Evolutionary conservation across 2,113 vertebrate species (phyloP).

Genomic region (Lathamus discolor): DNA sequence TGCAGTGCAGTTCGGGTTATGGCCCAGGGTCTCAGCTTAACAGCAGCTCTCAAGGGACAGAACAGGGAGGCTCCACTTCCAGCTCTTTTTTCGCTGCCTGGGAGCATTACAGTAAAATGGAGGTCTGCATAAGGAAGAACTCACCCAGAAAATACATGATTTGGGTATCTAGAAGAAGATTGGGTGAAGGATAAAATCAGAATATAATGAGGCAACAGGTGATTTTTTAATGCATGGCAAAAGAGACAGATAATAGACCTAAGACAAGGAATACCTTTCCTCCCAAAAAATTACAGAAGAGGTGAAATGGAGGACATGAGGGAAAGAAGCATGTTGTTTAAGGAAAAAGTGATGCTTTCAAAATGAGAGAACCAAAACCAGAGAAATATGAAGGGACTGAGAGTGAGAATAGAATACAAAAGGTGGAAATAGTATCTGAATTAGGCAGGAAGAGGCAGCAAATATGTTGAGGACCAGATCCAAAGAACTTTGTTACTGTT

Average conservation of each 20-base stretch:
- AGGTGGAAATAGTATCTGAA: neutral
- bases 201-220: neutral
- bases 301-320: neutral
- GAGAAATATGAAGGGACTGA: neutral
- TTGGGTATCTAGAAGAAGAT: neutral
- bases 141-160: neutral
- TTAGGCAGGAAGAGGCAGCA: neutral
- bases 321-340: neutral
- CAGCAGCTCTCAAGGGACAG: neutral
- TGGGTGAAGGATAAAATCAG: neutral
- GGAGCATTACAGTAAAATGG: neutral
- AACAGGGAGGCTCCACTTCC: neutral
- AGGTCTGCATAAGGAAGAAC: neutral
- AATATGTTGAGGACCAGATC: neutral
- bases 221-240: neutral
- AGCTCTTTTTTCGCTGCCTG: neutral
- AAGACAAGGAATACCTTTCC: neutral
- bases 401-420: neutral
- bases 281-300: neutral
- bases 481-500: neutral
- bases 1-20: neutral
- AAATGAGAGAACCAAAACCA: neutral
- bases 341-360: neutral
- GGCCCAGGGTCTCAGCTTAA: neutral
- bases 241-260: neutral